These are phyloP conservation scores for Hirtodrosophila alboralis DNA, from an alignment of 2,888 invertebrate species.

Conservation along the genomic window DNA sequence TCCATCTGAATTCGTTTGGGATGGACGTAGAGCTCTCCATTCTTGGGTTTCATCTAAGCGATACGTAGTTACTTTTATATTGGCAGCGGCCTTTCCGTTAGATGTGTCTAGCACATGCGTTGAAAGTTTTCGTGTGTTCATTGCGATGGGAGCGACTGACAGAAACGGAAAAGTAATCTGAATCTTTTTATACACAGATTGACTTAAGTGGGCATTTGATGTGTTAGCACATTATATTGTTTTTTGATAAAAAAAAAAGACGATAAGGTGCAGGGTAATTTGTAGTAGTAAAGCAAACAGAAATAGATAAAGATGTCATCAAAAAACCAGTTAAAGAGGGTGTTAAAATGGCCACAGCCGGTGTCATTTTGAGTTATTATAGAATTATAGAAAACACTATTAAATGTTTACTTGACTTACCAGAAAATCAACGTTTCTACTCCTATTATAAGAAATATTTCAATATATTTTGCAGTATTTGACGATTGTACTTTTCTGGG, in stretches of 20 bases:
- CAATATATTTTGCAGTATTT: no score
- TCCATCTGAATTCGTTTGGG: conserved; percentile 86
- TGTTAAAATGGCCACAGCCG: no score
- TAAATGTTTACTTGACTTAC: no score
- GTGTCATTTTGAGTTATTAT: no score
- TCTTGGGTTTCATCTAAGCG: conserved; percentile 85
- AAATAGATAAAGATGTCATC: not conserved
- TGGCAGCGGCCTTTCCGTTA: conserved; percentile 87
- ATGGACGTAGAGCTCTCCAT: conserved; percentile 89
- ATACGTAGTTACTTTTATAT: conserved; percentile 88
- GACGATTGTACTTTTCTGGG: no score
- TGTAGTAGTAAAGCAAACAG: no score
- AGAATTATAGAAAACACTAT: no score
- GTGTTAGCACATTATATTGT: conserved; percentile 9
- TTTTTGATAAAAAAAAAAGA: not conserved
- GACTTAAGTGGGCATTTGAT: not conserved
- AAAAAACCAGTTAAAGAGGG: no score
- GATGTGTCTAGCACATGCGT: conserved; percentile 91
- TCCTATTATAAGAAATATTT: no score
- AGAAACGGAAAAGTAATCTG: not conserved
- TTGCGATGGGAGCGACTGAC: conserved; percentile 5
- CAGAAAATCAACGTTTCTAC: no score
- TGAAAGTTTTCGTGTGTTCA: conserved; percentile 84
- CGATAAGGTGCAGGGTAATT: conserved; percentile 8
- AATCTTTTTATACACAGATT: conserved; percentile 8